These are phyloP conservation scores for Oligia latruncula DNA, from an alignment of 2,888 invertebrate genomes.

Conservation along the genomic window DNA sequence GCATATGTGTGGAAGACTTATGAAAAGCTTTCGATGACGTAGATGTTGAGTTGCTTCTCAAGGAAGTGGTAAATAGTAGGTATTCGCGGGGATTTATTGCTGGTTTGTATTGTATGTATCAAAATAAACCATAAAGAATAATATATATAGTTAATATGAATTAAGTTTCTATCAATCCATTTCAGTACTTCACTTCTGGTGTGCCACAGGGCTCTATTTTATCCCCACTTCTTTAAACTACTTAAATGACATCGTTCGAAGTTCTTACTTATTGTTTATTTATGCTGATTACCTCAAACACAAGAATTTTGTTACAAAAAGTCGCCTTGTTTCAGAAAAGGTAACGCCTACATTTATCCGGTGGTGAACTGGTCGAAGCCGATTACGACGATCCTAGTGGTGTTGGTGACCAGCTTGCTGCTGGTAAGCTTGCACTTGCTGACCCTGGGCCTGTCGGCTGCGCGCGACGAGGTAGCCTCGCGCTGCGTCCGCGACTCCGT, in stretches of 20 bases:
- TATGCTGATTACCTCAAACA: neutral
- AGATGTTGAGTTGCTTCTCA: neutral
- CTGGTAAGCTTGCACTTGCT: slow-evolving; percentile 91
- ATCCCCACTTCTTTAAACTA: neutral
- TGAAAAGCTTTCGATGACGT: neutral
- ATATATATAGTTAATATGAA: neutral
- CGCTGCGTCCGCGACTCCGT: slow-evolving; percentile 71
- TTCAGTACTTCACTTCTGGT: neutral
- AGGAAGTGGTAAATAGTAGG: neutral
- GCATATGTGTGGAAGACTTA: neutral
- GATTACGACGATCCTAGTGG: slow-evolving; percentile 90
- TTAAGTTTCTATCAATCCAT: neutral
- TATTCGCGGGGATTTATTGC: neutral
- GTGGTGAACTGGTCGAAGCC: slow-evolving; percentile 94
- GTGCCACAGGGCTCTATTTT: neutral
- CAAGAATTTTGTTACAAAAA: neutral
- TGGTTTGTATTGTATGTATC: neutral
- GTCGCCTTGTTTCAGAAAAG: slow-evolving; percentile 85
- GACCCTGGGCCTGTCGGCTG: slow-evolving; percentile 89
- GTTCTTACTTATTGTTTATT: neutral
- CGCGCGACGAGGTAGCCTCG: slow-evolving; percentile 80
- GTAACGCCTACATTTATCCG: slow-evolving; percentile 93
- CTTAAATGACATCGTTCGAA: neutral
- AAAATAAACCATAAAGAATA: neutral
- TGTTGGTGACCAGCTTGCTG: slow-evolving; percentile 91